phyloP scores from a whole-genome alignment of 2,888 invertebrate genomes.

The Scaptomyza tumidula region DNA sequence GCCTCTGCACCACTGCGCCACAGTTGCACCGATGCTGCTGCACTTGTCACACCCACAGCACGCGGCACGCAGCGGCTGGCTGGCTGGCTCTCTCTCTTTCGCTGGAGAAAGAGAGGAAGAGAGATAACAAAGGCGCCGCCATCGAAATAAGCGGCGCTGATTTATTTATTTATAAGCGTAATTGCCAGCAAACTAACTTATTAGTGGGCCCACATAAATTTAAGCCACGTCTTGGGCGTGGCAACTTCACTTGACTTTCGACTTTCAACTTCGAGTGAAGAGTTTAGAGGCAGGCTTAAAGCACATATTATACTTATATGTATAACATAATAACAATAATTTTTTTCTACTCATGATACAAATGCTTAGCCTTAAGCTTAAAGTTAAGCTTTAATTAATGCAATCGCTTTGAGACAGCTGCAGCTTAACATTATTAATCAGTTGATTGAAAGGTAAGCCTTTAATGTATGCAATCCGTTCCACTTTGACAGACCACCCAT shows the following conservation, averaged over 20 bases:
- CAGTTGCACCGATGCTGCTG: conserved; percentile 4
- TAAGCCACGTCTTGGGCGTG: conserved; percentile 38
- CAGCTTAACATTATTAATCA: no score
- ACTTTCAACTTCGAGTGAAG: neutral
- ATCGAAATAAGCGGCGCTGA: conserved; percentile 49
- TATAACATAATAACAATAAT: neutral
- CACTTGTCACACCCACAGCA: conserved; percentile 75
- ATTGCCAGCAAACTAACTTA: conserved; percentile 65
- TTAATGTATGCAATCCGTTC: no score
- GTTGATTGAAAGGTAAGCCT: no score
- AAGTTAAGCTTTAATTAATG: no score
- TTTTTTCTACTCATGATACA: no score
- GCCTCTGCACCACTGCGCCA: no score
- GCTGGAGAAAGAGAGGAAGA: neutral
- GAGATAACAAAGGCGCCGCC: conserved; percentile 49
- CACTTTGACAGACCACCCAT: no score
- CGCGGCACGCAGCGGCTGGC: conserved; percentile 33
- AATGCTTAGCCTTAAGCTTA: no score
- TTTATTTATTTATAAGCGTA: conserved; percentile 77
- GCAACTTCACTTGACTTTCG: conserved; percentile 4
- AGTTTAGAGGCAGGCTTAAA: neutral
- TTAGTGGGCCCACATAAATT: conserved; percentile 58
- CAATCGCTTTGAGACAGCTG: no score
- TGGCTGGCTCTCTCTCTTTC: neutral
- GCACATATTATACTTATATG: neutral